Evolutionary conservation across 2,113 vertebrate species (phyloP).

Genomic region (Cephalopterus ornatus): DNA sequence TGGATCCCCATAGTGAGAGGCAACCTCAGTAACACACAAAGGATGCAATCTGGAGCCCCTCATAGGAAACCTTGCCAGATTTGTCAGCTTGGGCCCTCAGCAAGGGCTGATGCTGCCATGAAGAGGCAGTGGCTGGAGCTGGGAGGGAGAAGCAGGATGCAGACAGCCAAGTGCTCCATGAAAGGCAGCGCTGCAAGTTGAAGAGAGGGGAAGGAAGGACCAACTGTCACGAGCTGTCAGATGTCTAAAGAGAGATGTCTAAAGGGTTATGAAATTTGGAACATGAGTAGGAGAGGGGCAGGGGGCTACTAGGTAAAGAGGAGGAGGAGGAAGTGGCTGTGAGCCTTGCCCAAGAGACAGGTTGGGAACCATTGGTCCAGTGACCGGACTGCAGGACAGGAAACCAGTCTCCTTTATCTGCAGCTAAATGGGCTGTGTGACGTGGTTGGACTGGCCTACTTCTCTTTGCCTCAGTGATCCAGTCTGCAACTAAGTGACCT

Average conservation of each 20-base stretch:
- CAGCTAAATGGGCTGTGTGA: background rate
- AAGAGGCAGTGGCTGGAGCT: background rate
- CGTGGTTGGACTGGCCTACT: constrained; percentile 22
- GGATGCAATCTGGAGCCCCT: background rate
- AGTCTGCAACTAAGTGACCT: background rate
- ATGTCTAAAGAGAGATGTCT: background rate
- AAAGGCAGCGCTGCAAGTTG: accelerated
- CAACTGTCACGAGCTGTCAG: background rate
- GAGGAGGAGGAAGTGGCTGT: background rate
- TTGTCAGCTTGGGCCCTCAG: background rate
- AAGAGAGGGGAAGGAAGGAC: background rate
- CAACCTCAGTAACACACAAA: background rate
- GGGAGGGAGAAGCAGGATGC: background rate
- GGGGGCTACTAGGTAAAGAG: background rate
- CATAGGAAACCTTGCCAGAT: background rate
- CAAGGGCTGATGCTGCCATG: background rate
- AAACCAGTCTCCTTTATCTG: background rate
- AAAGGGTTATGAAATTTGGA: background rate
- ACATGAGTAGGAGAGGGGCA: background rate
- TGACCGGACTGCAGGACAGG: background rate
- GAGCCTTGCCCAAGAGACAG: background rate
- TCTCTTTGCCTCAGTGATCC: constrained; percentile 27
- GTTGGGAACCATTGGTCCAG: background rate
- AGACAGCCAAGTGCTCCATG: background rate
- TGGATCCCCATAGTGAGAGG: background rate